A percentile compares a stretch with the other conserved stretches of the same genome.
Evolutionary conservation across 2,888 invertebrate species (phyloP).

Genomic region (Caenorhabditis japonica): DNA sequence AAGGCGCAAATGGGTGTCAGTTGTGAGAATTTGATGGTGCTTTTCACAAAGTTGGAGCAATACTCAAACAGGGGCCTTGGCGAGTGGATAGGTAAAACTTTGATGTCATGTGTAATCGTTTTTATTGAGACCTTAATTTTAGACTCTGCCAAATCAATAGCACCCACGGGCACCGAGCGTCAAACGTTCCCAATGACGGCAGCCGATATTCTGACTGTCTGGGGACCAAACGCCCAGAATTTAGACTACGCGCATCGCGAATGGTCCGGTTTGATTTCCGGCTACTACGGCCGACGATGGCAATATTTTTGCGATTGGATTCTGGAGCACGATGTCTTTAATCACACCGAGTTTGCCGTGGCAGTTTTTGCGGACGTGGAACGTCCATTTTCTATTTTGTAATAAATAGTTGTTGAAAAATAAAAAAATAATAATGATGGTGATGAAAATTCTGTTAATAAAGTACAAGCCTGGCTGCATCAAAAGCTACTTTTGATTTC

Average conservation of each 20-base stretch:
- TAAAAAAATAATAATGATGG: no score
- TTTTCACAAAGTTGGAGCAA: conserved; percentile 39
- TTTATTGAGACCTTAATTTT: background rate
- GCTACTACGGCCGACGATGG: conserved; percentile 63
- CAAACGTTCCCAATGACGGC: conserved; percentile 28
- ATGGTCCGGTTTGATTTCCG: conserved; percentile 53
- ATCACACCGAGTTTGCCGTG: conserved; percentile 42
- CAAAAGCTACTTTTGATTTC: no score
- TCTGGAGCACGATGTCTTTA: conserved; percentile 45
- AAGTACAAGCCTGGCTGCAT: no score
- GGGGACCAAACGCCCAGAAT: conserved; percentile 34
- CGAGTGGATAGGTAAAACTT: conserved; percentile 36
- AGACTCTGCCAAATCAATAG: conserved; percentile 31
- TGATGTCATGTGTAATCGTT: background rate
- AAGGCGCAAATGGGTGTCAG: conserved; percentile 26
- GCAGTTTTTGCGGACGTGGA: conserved; percentile 54
- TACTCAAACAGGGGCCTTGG: conserved; percentile 40
- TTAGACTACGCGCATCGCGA: conserved; percentile 58
- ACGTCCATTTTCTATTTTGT: conserved; percentile 35
- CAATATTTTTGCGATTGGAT: conserved; percentile 61
- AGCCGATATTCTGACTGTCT: conserved; percentile 36
- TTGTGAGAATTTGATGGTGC: conserved; percentile 40
- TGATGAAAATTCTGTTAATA: no score
- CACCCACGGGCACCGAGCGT: conserved; percentile 25
- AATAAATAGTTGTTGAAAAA: no score